Percentiles rank a stretch among this genome's conserved stretches.
These are phyloP conservation scores for Molorchus minor DNA, from an alignment of 2,888 invertebrate species.

Conservation along the genomic window DNA sequence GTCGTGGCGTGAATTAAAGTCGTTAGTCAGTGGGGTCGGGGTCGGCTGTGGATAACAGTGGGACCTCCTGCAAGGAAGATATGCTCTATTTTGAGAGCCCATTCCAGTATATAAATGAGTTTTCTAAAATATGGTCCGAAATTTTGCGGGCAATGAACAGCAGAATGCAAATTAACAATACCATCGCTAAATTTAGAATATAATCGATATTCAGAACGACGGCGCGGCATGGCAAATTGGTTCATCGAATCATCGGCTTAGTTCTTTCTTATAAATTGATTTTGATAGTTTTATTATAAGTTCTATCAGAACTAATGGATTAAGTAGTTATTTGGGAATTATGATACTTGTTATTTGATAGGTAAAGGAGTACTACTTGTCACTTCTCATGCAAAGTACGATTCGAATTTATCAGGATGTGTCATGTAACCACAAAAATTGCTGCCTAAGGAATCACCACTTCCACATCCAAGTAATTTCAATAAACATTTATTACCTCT, in stretches of 20 bases:
- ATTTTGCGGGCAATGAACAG: conserved; percentile 10
- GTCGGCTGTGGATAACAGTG: conserved; percentile 43
- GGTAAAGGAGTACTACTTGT: too few species aligned
- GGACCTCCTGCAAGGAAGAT: conserved; percentile 49
- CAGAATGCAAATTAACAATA: not conserved
- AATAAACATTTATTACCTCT: too few species aligned
- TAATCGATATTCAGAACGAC: not conserved
- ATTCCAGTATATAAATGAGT: conserved; percentile 55
- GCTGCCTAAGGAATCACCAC: too few species aligned
- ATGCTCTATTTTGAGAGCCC: conserved; percentile 50
- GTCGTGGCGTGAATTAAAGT: conserved; percentile 46
- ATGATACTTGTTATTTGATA: too few species aligned
- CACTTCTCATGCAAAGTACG: too few species aligned
- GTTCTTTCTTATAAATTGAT: too few species aligned
- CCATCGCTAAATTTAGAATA: not conserved
- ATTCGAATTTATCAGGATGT: too few species aligned
- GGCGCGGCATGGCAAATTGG: not conserved
- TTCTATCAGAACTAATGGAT: too few species aligned
- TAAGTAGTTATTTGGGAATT: too few species aligned
- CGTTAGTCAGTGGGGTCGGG: conserved; percentile 46
- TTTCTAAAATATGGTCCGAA: conserved; percentile 47
- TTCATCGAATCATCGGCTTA: not conserved
- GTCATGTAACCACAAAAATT: too few species aligned
- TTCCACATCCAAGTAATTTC: too few species aligned
- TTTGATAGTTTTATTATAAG: too few species aligned